Conservation (phyloP, 2,888 invertebrate species). For the Trypoxylon attenuatum region DNA sequence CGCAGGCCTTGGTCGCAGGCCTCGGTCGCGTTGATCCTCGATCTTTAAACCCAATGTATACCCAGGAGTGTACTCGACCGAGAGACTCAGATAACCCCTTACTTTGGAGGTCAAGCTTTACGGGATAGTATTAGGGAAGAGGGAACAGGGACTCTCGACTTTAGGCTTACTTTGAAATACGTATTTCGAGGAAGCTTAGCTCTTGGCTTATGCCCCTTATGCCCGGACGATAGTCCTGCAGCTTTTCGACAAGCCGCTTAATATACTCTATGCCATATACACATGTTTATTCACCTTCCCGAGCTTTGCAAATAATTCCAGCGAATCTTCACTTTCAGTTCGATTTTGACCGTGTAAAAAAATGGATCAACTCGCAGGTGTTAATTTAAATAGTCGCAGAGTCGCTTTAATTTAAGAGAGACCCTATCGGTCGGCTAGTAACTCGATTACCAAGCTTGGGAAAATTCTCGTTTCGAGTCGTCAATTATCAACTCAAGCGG, state of each 20-base stretch:
- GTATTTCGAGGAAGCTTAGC: not conserved
- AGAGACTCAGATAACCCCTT: slow-evolving; percentile 62
- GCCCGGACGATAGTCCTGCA: not conserved
- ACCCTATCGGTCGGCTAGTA: too few species aligned
- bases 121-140: slow-evolving; percentile 23
- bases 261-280: too few species aligned
- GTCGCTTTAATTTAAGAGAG: too few species aligned
- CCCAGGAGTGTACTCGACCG: slow-evolving; percentile 57
- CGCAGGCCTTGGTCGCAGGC: slow-evolving; percentile 37
- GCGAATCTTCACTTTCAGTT: too few species aligned
- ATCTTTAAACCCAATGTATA: slow-evolving; percentile 49
- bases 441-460: not conserved
- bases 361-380: too few species aligned
- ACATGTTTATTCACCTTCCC: too few species aligned
- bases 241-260: not conserved
- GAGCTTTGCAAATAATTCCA: too few species aligned
- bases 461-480: not conserved
- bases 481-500: slow-evolving; percentile 35
- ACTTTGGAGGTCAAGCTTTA: slow-evolving; percentile 41
- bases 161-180: not conserved
- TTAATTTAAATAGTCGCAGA: too few species aligned
- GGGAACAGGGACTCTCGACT: not conserved
- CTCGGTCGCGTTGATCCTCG: slow-evolving; percentile 16
- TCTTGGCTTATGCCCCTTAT: not conserved
- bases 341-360: too few species aligned